Evolutionary conservation across 2,888 invertebrate species (phyloP), one percentile per base, ranked within the genome.

Genomic region (Rambutsinella grinnellia): DNA sequence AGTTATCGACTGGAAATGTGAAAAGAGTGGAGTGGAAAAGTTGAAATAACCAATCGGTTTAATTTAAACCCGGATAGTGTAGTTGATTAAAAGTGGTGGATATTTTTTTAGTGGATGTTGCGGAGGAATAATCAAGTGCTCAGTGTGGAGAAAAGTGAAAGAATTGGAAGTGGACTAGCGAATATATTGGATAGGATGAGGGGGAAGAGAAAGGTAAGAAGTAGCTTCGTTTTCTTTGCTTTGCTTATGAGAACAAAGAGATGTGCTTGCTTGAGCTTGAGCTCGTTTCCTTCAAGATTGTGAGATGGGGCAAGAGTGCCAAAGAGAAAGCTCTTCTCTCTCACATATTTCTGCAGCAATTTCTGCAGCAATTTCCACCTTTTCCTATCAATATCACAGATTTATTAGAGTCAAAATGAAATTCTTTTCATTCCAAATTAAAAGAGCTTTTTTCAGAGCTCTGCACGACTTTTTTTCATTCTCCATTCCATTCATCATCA

Each of bases 131-230:
- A 63, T 49, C 21, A n/a, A n/a, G n/a, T n/a, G n/a, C n/a, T n/a
- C n/a, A n/a, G 47, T 49, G 51, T 23, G 47, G 23, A 19, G 51
- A 26, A 44, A 36, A 71, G 56, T 65, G 65, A 36, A 21, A 23
- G 17, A 51, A 36, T 24, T 51, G n/a, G 26, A 27, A 46, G 46
- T 44, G 62, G 61, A 46, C 3, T 23, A 15, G n/a, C 24, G 21
- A 24, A n/a, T n/a, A 61, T 44, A 44, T 49, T 62, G 53, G 65
- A 65, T 53, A 76, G 63, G 74, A 81, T 81, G 81, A 78, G 81
- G 67, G 79, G 79, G 49, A 76, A 78, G 67, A 77, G 81, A 76
- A 81, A 81, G 81, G 81, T 81, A 75, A 81, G 81, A 19, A 57
- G 49, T 24, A 6, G 6, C 6, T 8, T 54, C 51, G 17, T 3